Percentiles rank a stretch among this genome's conserved stretches.
Conservation (phyloP, 2,888 invertebrate species). For the Cerceris ruficornis region DNA sequence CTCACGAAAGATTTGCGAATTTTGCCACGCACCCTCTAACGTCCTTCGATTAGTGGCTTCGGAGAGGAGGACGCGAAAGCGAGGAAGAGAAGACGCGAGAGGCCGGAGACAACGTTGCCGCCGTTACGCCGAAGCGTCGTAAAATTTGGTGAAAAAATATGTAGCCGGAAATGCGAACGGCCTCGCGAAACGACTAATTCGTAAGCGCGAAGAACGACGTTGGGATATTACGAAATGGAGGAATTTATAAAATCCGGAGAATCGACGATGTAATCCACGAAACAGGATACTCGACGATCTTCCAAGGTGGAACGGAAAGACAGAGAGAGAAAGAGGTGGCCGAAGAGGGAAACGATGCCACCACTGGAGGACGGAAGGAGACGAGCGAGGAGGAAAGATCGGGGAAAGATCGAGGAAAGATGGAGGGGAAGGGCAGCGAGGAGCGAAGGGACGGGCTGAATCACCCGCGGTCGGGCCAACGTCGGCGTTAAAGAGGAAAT, state of each 20-base stretch:
- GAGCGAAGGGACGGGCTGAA: conserved; percentile 61
- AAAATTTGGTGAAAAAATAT: background rate
- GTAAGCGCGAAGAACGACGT: conserved; percentile 11
- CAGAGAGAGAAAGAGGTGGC: background rate
- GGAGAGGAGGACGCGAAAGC: background rate
- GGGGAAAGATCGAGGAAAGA: conserved; percentile 1
- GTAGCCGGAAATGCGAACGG: background rate
- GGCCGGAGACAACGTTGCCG: background rate
- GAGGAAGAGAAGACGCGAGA: background rate
- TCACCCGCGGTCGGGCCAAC: conserved; percentile 51
- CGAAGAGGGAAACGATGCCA: no score
- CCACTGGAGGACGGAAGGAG: no score
- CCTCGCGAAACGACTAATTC: conserved; percentile 33
- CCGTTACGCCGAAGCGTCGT: background rate
- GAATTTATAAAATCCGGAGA: conserved; percentile 29
- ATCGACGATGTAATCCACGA: conserved; percentile 11
- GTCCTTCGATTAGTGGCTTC: background rate
- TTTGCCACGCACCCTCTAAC: background rate
- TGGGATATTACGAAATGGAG: conserved; percentile 35
- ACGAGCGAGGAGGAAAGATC: background rate
- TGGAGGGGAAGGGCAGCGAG: conserved; percentile 11
- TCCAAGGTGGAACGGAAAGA: background rate
- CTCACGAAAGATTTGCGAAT: background rate
- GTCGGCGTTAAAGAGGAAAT: conserved; percentile 68
- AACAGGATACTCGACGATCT: conserved; percentile 2